Evolutionary conservation across 2,888 invertebrate genomes (phyloP), one percentile per base, ranked within the genome.

Genomic region (Hydrotaea diabolus): DNA sequence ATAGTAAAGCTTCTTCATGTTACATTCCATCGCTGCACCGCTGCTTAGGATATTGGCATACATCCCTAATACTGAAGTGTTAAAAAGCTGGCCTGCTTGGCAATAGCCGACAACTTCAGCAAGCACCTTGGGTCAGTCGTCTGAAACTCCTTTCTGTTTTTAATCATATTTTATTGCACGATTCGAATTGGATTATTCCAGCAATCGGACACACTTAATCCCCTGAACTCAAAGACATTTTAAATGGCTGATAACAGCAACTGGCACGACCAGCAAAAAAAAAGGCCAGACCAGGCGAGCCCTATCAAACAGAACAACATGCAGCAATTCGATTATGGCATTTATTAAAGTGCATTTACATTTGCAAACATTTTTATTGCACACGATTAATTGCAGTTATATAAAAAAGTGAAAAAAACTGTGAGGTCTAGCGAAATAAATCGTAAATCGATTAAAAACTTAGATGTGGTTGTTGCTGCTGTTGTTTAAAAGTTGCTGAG

Each of bases 271-370:
- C 49, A n/a, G 5, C 8, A n/a, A 49, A n/a, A n/a, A n/a, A n/a
- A n/a, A n/a, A n/a, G n/a, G n/a, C n/a, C n/a, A n/a, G n/a, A n/a
- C n/a, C 3, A 49, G 49, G 49, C n/a, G 3, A 26, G 11, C 13
- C 59, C 15, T 59, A 59, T 59, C 59, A 15, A 26, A 59, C 23
- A 23, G 39, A 49, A n/a, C 1, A 49, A 43, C 43, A 43, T 11
- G 13, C 49, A 49, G 5, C n/a, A 13, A 15, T 8, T 2, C 49
- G 26, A 59, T 23, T 5, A 26, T 26, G 23, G 15, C 26, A 59
- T 26, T 78, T 78, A 82, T 78, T 71, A 62, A 75, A 71, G 78
- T 75, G 53, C 55, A 78, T 62, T 21, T 79, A 43, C 83, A 83
- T 76, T 64, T 76, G 49, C 57, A 31, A n/a, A n/a, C 31, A 31